Percentiles rank a stretch among this genome's conserved stretches.
Evolutionary conservation across 2,113 vertebrate species (phyloP).

Genomic region (Macroglossus sobrinus): DNA sequence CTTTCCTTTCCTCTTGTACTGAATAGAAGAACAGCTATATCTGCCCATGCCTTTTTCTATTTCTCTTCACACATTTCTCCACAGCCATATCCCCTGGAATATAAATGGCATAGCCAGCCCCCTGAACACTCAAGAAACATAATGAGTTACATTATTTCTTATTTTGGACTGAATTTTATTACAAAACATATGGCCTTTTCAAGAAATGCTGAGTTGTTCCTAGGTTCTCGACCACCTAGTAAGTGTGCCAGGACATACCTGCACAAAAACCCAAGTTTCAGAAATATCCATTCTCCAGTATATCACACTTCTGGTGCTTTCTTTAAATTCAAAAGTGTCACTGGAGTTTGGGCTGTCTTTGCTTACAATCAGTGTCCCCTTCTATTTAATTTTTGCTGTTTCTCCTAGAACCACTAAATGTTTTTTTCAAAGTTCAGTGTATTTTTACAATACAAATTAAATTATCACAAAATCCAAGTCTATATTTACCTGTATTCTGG

Average conservation of each 20-base stretch:
- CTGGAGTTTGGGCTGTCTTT: background rate
- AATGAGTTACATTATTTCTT: background rate
- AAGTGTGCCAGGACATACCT: background rate
- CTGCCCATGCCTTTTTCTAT: background rate
- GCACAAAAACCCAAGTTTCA: background rate
- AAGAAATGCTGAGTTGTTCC: background rate
- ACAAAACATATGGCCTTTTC: background rate
- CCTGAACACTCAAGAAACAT: background rate
- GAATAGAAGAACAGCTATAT: background rate
- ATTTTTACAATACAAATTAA: background rate
- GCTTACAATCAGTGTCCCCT: background rate
- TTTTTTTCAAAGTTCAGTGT: background rate
- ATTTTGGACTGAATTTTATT: background rate
- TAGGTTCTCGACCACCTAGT: background rate
- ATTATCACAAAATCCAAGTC: background rate
- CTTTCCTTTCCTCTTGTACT: background rate
- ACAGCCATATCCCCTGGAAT: background rate
- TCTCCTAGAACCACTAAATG: background rate
- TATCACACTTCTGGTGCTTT: background rate
- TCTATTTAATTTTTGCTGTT: background rate
- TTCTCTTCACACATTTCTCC: background rate
- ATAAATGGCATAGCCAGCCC: background rate
- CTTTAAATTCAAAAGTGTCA: background rate
- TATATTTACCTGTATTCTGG: background rate
- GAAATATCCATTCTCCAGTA: background rate